Evolutionary conservation across 2,797 vertebrate species (phyloP).

Genomic region (Todus mexicanus): DNA sequence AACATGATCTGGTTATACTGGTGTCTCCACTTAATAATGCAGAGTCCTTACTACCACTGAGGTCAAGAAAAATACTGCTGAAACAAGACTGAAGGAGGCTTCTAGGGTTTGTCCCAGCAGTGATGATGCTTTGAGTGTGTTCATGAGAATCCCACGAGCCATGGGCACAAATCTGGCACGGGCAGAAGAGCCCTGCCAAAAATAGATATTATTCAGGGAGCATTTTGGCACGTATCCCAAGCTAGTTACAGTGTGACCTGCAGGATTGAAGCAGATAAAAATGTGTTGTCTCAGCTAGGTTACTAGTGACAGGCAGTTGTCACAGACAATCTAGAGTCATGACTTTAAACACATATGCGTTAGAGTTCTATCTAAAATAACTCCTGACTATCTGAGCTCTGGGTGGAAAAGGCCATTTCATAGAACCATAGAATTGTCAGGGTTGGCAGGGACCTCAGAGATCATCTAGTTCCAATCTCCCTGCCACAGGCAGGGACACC

Average conservation of each 20-base stretch:
- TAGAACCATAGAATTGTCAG: too few species aligned
- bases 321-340: background rate
- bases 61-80: background rate
- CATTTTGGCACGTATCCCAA: background rate
- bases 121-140: background rate
- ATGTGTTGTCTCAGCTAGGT: background rate
- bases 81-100: background rate
- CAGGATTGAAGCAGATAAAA: background rate
- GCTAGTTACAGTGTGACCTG: background rate
- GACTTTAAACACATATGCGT: background rate
- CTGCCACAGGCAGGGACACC: too few species aligned
- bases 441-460: too few species aligned
- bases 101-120: background rate
- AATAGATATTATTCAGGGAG: background rate
- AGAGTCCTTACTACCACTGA: background rate
- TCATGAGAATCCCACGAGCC: background rate
- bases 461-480: too few species aligned
- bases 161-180: fast-evolving
- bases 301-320: background rate
- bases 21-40: background rate
- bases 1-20: background rate
- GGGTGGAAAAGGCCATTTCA: background rate
- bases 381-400: background rate
- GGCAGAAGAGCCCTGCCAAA: background rate
- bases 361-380: background rate